Conservation (phyloP, 2,888 invertebrate species). For the Zygothrica quintamaculata region DNA sequence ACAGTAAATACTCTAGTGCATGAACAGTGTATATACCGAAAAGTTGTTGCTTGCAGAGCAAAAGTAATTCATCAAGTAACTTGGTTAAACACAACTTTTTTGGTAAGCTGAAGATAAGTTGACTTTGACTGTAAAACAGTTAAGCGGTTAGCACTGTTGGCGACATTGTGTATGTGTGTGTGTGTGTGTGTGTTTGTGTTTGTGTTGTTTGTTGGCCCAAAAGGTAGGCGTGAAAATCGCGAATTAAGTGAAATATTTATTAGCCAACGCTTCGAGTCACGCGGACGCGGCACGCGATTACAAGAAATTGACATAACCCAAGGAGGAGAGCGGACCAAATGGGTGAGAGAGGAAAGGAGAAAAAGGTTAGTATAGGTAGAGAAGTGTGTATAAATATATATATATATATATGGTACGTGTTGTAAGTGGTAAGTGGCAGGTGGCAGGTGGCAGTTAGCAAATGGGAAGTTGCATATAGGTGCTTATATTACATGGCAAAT, state of each 20-base stretch:
- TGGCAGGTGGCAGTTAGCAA: neutral
- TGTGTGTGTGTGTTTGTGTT: too few relatives aligned
- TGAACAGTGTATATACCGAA: too few relatives aligned
- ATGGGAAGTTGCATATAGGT: neutral
- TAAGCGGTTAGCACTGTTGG: conserved; percentile 4
- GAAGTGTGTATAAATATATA: too few relatives aligned
- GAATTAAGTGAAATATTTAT: conserved; percentile 80
- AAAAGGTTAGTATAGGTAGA: neutral
- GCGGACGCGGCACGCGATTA: conserved; percentile 71
- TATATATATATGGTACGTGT: too few relatives aligned
- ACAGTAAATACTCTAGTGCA: too few relatives aligned
- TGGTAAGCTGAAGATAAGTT: too few relatives aligned
- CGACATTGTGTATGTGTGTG: neutral
- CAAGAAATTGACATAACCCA: conserved; percentile 60
- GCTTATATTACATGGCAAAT: neutral
- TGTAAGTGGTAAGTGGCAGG: conserved; percentile 2
- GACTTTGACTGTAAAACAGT: neutral
- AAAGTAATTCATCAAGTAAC: too few relatives aligned
- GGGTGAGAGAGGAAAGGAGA: neutral
- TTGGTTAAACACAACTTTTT: too few relatives aligned
- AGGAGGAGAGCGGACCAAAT: neutral
- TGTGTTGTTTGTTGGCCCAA: too few relatives aligned
- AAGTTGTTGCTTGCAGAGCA: too few relatives aligned
- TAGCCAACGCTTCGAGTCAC: conserved; percentile 71
- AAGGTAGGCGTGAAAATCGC: conserved; percentile 75